Base-by-base conservation (phyloP, 1,140 invertebrate species). In the Atopsyche davidsoni region DNA sequence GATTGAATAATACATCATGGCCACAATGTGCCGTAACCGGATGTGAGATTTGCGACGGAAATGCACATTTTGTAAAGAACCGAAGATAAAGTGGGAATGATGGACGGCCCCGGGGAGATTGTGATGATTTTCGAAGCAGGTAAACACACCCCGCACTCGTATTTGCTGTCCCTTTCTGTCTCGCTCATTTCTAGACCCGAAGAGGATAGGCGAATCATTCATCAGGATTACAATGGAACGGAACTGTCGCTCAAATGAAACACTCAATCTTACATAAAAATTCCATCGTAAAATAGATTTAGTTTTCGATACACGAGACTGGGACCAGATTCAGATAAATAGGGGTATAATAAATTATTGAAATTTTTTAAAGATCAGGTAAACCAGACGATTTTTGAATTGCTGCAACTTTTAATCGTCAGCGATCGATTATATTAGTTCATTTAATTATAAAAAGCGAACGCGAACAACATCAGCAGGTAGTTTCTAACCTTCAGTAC, bases 31-130 rank as follows among this genome's bases (percentile, higher is more conserved):
- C 23, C 34, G 35, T 44, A 25, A 43, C 28, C 53, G 53, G 53
- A 55, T 55, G 53, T 55, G 21, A 40, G 43, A 53, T 50, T 56
- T 57, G 50, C 50, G 55, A 53, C 55, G 55, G 55, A 57, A 53
- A 57, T 34, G 36, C 19, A 21, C 16, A 14, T 46, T 51, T 53
- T 53, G 21, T 44, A 25, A 25, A 24, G 23, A 19, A 51, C 39
- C 36, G 49, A 52, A 44, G 54, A 51, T 41, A 52, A 31, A 31
- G 42, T 42, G 42, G 18, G 46, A 35, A 50, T 56, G 55, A 57
- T 53, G 41, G 54, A 56, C 44, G 54, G 45, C 40, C 39, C 13
- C n/a, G 17, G 25, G 42, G 24, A 38, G 44, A 46, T 50, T 11
- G 40, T 21, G 38, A 13, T 14, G 14, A 6, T 4, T 4, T 10